Conservation (phyloP, 2,797 vertebrate species). For the Cynodonichthys magdalenae region DNA sequence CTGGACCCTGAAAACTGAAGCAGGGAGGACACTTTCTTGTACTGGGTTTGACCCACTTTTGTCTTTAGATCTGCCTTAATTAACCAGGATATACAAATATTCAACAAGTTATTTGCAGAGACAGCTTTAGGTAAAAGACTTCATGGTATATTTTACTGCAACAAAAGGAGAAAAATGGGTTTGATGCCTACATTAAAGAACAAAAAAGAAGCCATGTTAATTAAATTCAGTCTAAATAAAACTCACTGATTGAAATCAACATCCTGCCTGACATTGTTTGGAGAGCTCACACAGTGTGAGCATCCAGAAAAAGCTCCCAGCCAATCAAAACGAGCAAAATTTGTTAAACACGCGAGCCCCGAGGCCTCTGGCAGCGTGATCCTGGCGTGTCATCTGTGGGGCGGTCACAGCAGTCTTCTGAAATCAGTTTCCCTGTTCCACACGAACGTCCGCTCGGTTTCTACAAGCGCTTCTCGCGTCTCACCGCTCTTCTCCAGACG, state of each 20-base stretch:
- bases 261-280: conserved; percentile 18
- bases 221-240: conserved; percentile 7
- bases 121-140: too few species aligned
- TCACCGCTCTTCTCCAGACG: conserved; percentile 29
- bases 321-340: conserved; percentile 24
- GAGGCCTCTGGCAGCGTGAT: conserved; percentile 4
- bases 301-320: conserved; percentile 14
- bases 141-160: too few species aligned
- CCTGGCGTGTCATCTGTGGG: conserved; percentile 16
- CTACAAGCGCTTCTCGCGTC: conserved; percentile 50
- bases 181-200: conserved; percentile 13
- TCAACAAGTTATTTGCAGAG: too few species aligned
- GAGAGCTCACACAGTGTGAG: conserved; percentile 9
- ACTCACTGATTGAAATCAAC: conserved; percentile 16
- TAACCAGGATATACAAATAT: too few species aligned
- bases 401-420: conserved; percentile 15
- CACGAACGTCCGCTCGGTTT: conserved; percentile 35
- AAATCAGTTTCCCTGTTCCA: conserved; percentile 39
- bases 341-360: conserved; percentile 21
- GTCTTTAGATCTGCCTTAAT: too few species aligned
- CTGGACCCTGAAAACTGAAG: too few species aligned
- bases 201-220: conserved; percentile 6
- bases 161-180: not conserved
- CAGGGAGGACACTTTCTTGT: too few species aligned
- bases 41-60: too few species aligned